Percentiles rank a stretch among this genome's conserved stretches.
Evolutionary conservation across 1,140 invertebrate species (phyloP).

Genomic region (Zaprionus nigranus): DNA sequence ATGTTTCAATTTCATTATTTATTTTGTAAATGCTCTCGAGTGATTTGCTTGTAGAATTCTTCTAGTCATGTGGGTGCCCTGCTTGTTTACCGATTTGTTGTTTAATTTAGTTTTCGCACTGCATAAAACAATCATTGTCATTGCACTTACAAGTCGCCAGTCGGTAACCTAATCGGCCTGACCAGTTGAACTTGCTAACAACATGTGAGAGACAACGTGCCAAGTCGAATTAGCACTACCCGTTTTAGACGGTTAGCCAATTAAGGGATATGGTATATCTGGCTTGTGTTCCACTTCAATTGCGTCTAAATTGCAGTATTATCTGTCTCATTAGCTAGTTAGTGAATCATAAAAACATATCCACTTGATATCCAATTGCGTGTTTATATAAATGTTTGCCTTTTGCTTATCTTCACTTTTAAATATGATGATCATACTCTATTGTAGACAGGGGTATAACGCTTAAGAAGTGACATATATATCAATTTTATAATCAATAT

Average conservation of each 20-base stretch:
- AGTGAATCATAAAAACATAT: slow-evolving; percentile 3
- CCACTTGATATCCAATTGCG: background rate
- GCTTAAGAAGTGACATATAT: background rate
- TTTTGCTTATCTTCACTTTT: background rate
- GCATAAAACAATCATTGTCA: background rate
- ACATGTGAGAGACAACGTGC: background rate
- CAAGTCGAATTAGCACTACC: slow-evolving; percentile 1
- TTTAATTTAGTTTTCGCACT: slow-evolving; percentile 8
- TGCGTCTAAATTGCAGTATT: slow-evolving; percentile 3
- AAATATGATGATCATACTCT: background rate
- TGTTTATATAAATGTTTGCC: background rate
- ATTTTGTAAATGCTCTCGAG: slow-evolving; percentile 12
- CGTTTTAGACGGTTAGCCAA: background rate
- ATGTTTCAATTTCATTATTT: slow-evolving; percentile 19
- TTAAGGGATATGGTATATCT: slow-evolving; percentile 1
- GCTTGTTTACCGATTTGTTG: background rate
- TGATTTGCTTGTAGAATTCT: slow-evolving; percentile 30
- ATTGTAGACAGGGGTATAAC: background rate
- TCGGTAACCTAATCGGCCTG: background rate
- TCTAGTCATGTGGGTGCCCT: background rate
- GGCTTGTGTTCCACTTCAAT: slow-evolving; percentile 1
- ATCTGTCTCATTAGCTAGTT: slow-evolving; percentile 6
- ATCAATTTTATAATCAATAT: background rate
- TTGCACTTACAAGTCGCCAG: background rate
- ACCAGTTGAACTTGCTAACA: slow-evolving; percentile 35